Conservation (phyloP, 2,888 invertebrate species). For the Troilus luridus region DNA sequence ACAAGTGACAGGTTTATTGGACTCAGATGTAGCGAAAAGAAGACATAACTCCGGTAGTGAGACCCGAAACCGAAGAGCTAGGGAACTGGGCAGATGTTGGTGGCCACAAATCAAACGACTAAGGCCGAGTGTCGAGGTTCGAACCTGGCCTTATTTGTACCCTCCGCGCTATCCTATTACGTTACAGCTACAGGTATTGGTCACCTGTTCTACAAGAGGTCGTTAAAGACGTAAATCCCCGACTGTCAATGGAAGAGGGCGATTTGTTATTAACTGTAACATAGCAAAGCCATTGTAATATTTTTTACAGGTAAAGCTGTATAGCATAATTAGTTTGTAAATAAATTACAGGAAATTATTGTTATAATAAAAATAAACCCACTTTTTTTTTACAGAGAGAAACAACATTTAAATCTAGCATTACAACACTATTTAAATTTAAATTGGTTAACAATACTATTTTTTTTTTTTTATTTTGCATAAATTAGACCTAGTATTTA, state of each 20-base stretch:
- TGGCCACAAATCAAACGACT: not conserved
- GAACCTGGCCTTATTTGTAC: conserved; percentile 16
- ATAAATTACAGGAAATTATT: too few species aligned
- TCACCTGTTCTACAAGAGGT: not conserved
- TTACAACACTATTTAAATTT: too few species aligned
- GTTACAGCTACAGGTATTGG: conserved; percentile 24
- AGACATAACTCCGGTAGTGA: not conserved
- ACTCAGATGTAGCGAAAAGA: not conserved
- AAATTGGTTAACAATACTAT: too few species aligned
- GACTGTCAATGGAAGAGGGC: not conserved
- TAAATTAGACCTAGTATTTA: not conserved
- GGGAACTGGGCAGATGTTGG: not conserved
- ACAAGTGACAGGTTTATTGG: conserved; percentile 24
- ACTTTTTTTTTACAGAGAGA: too few species aligned
- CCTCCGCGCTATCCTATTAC: conserved; percentile 22
- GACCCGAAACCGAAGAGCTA: not conserved
- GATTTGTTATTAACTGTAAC: not conserved
- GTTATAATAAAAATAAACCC: too few species aligned
- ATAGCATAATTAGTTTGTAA: too few species aligned
- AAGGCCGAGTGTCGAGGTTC: not conserved
- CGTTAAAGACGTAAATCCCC: not conserved
- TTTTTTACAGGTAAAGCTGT: too few species aligned
- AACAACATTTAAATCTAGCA: too few species aligned
- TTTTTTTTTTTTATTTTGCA: too few species aligned
- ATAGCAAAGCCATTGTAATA: not conserved